Conservation (phyloP, 2,888 invertebrate genomes). For the Parnassius glacialis region DNA sequence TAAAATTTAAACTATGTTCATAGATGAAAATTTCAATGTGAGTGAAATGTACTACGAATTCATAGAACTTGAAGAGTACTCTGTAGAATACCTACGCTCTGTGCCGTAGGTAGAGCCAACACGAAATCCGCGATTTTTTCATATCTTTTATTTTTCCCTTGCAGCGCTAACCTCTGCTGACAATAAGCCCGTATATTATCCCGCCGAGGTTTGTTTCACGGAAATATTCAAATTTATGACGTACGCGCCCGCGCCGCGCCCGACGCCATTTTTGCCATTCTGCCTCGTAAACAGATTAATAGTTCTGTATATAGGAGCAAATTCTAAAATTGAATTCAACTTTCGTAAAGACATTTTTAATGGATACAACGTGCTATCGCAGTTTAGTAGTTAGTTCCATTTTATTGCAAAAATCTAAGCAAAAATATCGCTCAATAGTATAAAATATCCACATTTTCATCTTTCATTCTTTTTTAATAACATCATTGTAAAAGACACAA, state of each 20-base stretch:
- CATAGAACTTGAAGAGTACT: constrained; percentile 4
- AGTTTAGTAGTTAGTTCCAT: too few species aligned
- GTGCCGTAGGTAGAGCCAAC: constrained; percentile 45
- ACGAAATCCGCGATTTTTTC: constrained; percentile 64
- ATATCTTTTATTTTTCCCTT: constrained; percentile 52
- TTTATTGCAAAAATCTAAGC: too few species aligned
- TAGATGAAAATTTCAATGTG: too few species aligned
- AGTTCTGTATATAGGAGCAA: constrained; percentile 37
- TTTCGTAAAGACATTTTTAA: neutral
- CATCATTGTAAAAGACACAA: too few species aligned
- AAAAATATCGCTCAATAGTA: too few species aligned
- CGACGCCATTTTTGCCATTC: constrained; percentile 53
- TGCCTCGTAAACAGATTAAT: constrained; percentile 46
- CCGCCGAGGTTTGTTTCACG: constrained; percentile 53
- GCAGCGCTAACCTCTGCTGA: constrained; percentile 48
- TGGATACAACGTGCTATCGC: too few species aligned
- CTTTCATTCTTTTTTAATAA: too few species aligned
- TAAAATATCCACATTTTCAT: too few species aligned
- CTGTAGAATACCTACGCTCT: constrained; percentile 35
- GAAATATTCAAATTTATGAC: constrained; percentile 78
- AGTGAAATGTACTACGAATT: neutral
- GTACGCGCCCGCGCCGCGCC: constrained; percentile 43
- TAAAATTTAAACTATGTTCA: too few species aligned
- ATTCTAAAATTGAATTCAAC: constrained; percentile 7
- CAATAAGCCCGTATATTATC: constrained; percentile 76